Evolutionary conservation across 2,113 vertebrate species (phyloP), one percentile per base, ranked within the genome.

Genomic region (Lophotis ruficrista): DNA sequence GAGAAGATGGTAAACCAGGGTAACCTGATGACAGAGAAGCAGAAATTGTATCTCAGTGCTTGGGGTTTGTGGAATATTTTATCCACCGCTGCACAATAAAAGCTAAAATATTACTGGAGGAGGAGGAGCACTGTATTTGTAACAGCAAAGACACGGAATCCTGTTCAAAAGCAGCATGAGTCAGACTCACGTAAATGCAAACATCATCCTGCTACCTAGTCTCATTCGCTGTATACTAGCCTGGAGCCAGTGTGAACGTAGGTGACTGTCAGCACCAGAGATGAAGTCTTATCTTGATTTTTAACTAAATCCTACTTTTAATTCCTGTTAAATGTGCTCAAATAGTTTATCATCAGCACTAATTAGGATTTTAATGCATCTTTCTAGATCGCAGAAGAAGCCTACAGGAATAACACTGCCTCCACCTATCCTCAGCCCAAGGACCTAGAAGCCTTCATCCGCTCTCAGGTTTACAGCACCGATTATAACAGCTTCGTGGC

Each of bases 331-430:
- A 56, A 53, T 25, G 38, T 33, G 56, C n/a, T 80, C 54, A 25
- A 17, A 9, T 14, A 30, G 10, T 57, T 93, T n/a, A 48, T 28
- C 16, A 48, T 28, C 16, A 57, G 54, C 84, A 61, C 45, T 96
- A 82, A 95, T 57, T 17, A 11, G 50, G 56, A 45, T 38, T 86
- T 78, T 31, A 20, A 78, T 80, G 31, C 25, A 10, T 95, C 76
- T 91, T 95, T 96, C 19, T 96, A 99, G 99, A 98, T 99, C 6
- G 98, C 99, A 80, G 98, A 99, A 95, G 98, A 98, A 68, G 99
- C 99, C 53, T 99, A 99, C 81, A 96, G 98, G 89, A 98, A 98
- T 86, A 98, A 98, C 73, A 97, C 98, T 90, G 99, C 99, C 65
- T 98, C 98, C 21, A 97, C 98, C 95, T 98, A 96, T 15, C 99